Evolutionary conservation across 2,888 invertebrate genomes (phyloP).

Genomic region (Odontomyia ornata): DNA sequence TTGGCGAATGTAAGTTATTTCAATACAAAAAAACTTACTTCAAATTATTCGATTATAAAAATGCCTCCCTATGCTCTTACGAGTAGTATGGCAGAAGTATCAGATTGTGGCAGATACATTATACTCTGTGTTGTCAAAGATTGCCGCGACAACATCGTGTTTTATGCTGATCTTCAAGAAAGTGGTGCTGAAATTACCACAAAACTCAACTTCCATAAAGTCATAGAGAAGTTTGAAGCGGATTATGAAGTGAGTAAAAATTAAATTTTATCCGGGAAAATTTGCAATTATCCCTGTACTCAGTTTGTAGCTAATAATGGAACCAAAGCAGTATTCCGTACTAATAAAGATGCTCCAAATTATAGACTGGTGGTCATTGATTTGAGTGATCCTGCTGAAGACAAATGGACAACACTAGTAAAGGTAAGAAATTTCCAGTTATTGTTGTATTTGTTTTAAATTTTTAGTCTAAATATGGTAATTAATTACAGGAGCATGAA

Average conservation of each 20-base stretch:
- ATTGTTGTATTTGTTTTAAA: background rate
- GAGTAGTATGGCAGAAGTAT: conserved; percentile 86
- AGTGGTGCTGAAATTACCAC: conserved; percentile 69
- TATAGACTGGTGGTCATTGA: conserved; percentile 88
- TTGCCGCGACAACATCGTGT: conserved; percentile 91
- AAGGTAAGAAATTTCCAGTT: conserved; percentile 65
- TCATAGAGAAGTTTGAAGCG: conserved; percentile 90
- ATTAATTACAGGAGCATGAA: conserved; percentile 73
- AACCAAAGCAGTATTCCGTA: conserved; percentile 83
- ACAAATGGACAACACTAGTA: conserved; percentile 85
- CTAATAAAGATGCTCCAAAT: conserved; percentile 93
- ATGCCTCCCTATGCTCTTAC: background rate
- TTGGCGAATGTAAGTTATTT: conserved; percentile 79
- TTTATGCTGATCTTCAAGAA: conserved; percentile 79
- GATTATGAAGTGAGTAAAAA: conserved; percentile 81
- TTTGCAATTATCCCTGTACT: conserved; percentile 52
- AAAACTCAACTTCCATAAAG: conserved; percentile 76
- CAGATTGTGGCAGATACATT: conserved; percentile 91
- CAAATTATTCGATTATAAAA: too few species aligned
- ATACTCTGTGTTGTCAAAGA: conserved; percentile 85
- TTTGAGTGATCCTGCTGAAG: conserved; percentile 74
- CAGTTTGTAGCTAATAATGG: conserved; percentile 92
- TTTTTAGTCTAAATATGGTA: too few species aligned
- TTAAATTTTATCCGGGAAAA: background rate
- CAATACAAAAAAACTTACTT: too few species aligned